Evolutionary conservation across 2,113 vertebrate species (phyloP).

Genomic region (Corydoras maculifer): DNA sequence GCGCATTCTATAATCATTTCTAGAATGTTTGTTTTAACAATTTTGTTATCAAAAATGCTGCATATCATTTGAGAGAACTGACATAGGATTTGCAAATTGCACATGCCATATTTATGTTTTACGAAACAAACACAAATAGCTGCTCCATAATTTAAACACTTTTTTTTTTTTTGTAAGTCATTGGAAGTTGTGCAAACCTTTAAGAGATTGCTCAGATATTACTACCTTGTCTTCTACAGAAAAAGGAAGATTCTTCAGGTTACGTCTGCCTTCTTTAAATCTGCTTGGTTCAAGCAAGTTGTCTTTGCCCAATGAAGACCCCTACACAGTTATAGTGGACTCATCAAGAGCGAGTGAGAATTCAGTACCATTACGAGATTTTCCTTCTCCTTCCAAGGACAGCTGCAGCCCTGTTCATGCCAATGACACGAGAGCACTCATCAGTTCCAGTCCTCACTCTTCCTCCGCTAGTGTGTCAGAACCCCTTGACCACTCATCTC

Average conservation of each 20-base stretch:
- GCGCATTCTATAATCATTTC: too few relatives aligned
- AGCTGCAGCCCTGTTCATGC: slow-evolving; percentile 84
- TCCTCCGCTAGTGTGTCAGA: slow-evolving; percentile 79
- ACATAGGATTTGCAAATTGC: too few relatives aligned
- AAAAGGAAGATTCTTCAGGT: slow-evolving; percentile 83
- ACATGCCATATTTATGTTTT: too few relatives aligned
- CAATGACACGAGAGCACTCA: slow-evolving; percentile 90
- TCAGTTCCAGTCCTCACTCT: slow-evolving; percentile 80
- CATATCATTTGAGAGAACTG: too few relatives aligned
- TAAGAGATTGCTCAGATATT: neutral
- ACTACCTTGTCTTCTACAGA: slow-evolving; percentile 41
- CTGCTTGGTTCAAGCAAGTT: slow-evolving; percentile 87
- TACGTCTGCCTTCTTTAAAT: slow-evolving; percentile 83
- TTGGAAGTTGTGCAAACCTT: slow-evolving; percentile 5
- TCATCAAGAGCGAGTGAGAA: slow-evolving; percentile 82
- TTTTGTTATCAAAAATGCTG: too few relatives aligned
- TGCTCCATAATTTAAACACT: neutral
- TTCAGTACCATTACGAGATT: slow-evolving; percentile 83
- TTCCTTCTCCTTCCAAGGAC: slow-evolving; percentile 88
- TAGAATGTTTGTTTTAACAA: too few relatives aligned
- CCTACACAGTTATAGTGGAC: slow-evolving; percentile 88
- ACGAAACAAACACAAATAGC: too few relatives aligned
- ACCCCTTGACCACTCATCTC: slow-evolving; percentile 90
- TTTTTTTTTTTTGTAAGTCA: slow-evolving; percentile 12
- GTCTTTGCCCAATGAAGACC: slow-evolving; percentile 93